Percentiles rank a stretch among this genome's conserved stretches.
Conservation (phyloP, 2,888 invertebrate genomes). For the Byasa hedistus region DNA sequence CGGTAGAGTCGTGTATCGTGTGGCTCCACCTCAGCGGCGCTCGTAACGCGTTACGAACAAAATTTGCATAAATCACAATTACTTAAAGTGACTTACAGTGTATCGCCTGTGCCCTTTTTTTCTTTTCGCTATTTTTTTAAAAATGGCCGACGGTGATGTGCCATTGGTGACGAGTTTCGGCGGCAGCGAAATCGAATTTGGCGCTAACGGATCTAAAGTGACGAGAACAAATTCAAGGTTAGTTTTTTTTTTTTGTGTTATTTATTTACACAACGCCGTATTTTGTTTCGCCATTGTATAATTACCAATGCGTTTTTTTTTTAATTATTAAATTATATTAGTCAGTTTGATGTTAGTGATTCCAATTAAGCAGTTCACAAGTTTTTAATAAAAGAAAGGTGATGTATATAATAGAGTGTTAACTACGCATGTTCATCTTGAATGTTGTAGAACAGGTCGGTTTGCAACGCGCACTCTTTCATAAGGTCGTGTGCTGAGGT, state of each 20-base stretch:
- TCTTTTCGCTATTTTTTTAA: slow-evolving; percentile 21
- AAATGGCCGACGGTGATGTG: slow-evolving; percentile 73
- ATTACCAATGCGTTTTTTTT: background rate
- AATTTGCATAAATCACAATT: slow-evolving; percentile 33
- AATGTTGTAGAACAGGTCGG: slow-evolving; percentile 27
- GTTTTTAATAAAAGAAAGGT: slow-evolving; percentile 19
- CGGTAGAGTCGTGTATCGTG: slow-evolving; percentile 40
- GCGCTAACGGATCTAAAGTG: slow-evolving; percentile 66
- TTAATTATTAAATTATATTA: background rate
- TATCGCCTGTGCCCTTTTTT: slow-evolving; percentile 26
- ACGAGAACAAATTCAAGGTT: slow-evolving; percentile 70
- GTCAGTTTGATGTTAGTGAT: background rate
- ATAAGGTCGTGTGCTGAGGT: slow-evolving; percentile 27
- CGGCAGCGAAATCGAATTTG: slow-evolving; percentile 69
- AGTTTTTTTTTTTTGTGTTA: slow-evolving; percentile 44
- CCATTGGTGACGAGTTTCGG: slow-evolving; percentile 70
- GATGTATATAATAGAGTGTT: slow-evolving; percentile 13
- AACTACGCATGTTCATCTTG: slow-evolving; percentile 26
- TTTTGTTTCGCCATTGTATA: background rate
- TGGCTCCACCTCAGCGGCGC: slow-evolving; percentile 20
- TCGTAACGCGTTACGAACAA: slow-evolving; percentile 30
- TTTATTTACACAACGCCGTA: slow-evolving; percentile 28
- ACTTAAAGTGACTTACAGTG: slow-evolving; percentile 27
- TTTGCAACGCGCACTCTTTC: slow-evolving; percentile 25
- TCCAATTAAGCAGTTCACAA: background rate